Evolutionary conservation across 2,888 invertebrate genomes (phyloP), one percentile per base, ranked within the genome.

Genomic region (Anthophora plumipes): DNA sequence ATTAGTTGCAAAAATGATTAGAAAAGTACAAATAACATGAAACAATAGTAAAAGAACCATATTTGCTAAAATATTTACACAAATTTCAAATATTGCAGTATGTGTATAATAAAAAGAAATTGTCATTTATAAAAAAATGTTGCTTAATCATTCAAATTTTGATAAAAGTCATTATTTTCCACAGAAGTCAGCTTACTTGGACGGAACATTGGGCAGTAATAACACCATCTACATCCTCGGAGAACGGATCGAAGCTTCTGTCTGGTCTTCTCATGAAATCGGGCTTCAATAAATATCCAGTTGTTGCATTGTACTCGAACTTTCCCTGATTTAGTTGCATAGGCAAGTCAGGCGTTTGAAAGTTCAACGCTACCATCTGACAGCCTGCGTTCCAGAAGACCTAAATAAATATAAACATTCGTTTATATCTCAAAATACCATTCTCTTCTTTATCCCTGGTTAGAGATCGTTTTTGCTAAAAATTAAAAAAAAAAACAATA

Each of bases 341-440:
- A 64, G 96, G 95, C 84, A 96, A 93, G 91, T 96, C 96, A 1
- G 93, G 94, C 1, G 96, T 96, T 93, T 96, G 96, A 90, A 96
- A 96, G 92, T 96, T 96, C 39, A 96, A 93, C 8, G 96, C 95
- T n/a, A 96, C 96, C 96, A 94, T 94, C 91, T 96, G 96, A 91
- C 96, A 96, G 46, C 96, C 96, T 59, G 96, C 96, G 92, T 96
- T 96, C 96, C 96, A 96, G 92, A 96, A 96, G 64, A 96, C 95
- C 95, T 96, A 67, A 4, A 31, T 22, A 5, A 8, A 37, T 55
- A 4, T 20, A 20, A 52, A 12, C 0, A 4, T 9, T 31, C 7
- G 8, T 14, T n/a, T n/a, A n/a, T n/a, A n/a, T n/a, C n/a, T n/a
- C n/a, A n/a, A n/a, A n/a, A n/a, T n/a, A n/a, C n/a, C n/a, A n/a